A percentile compares a stretch with the other conserved stretches of the same genome.
phyloP scores from a whole-genome alignment of 2,113 vertebrate species.

The Lipophrys pholis region DNA sequence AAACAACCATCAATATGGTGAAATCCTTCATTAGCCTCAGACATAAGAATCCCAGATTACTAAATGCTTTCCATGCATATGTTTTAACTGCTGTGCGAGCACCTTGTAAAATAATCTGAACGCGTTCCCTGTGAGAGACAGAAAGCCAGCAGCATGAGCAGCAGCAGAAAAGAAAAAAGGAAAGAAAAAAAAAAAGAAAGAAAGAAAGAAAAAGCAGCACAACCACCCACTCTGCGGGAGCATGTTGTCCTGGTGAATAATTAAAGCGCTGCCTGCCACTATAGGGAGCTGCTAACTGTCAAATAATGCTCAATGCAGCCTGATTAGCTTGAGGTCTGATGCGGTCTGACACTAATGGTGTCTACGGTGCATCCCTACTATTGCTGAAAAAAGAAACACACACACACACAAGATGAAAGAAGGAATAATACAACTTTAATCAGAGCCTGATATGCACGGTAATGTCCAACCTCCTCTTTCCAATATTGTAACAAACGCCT shows the following conservation, averaged over 20 bases:
- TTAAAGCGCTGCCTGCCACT: constrained; percentile 30
- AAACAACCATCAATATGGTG: not conserved
- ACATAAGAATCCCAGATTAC: not conserved
- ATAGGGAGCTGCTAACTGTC: constrained; percentile 32
- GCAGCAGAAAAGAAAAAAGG: too few species aligned
- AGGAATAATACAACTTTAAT: constrained; percentile 2
- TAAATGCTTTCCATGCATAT: not conserved
- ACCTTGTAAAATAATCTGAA: not conserved
- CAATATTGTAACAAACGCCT: not conserved
- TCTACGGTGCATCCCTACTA: constrained; percentile 11
- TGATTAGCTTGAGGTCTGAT: constrained; percentile 36
- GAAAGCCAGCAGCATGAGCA: not conserved
- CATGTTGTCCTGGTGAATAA: constrained; percentile 31
- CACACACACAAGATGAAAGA: not conserved
- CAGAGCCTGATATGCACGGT: too few species aligned
- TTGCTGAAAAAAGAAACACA: not conserved
- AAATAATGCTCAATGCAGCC: constrained; percentile 25
- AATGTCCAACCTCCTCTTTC: not conserved
- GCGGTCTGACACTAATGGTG: constrained; percentile 53
- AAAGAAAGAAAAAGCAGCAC: not conserved
- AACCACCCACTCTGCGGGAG: constrained; percentile 6
- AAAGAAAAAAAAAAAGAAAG: not conserved
- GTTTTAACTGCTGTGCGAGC: not conserved
- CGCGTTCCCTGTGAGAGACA: not conserved
- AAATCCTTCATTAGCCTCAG: not conserved